Evolutionary conservation across 2,888 invertebrate species (phyloP).

Genomic region (Ophion ellenae): DNA sequence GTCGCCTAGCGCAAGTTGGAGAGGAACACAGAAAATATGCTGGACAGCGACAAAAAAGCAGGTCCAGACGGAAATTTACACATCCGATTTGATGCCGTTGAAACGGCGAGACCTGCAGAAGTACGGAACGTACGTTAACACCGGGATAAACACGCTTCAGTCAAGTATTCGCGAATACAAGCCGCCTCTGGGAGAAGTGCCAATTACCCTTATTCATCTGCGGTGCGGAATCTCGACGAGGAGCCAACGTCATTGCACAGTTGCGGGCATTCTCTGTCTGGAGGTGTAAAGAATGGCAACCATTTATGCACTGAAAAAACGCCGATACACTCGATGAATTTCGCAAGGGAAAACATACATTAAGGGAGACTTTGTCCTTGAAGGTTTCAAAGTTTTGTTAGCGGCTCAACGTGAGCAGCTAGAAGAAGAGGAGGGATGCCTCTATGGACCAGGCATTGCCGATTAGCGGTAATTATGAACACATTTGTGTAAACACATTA

Average conservation of each 20-base stretch:
- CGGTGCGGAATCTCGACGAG: slow-evolving; percentile 45
- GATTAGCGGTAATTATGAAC: too few relatives aligned
- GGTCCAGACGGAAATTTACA: slow-evolving; percentile 74
- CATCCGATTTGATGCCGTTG: slow-evolving; percentile 77
- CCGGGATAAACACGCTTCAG: slow-evolving; percentile 30
- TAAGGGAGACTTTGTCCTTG: too few relatives aligned
- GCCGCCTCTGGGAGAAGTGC: slow-evolving; percentile 18
- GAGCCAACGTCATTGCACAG: slow-evolving; percentile 67
- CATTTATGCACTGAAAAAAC: slow-evolving; percentile 4
- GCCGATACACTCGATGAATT: not conserved
- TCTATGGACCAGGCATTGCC: too few relatives aligned
- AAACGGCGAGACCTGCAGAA: slow-evolving; percentile 69
- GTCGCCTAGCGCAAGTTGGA: not conserved
- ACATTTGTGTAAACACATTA: too few relatives aligned
- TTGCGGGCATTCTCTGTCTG: slow-evolving; percentile 41
- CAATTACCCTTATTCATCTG: slow-evolving; percentile 38
- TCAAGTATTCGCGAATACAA: slow-evolving; percentile 25
- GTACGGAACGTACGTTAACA: slow-evolving; percentile 62
- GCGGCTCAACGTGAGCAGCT: too few relatives aligned
- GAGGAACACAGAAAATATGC: not conserved
- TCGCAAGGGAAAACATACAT: not conserved
- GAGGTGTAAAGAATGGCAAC: not conserved
- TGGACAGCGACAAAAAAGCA: slow-evolving; percentile 57
- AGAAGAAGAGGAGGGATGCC: too few relatives aligned
- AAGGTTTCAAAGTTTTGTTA: too few relatives aligned